Percentiles rank a stretch among this genome's conserved stretches.
These are phyloP conservation scores for Pachydiplax longipennis DNA, from an alignment of 2,888 invertebrate genomes.

Conservation along the genomic window DNA sequence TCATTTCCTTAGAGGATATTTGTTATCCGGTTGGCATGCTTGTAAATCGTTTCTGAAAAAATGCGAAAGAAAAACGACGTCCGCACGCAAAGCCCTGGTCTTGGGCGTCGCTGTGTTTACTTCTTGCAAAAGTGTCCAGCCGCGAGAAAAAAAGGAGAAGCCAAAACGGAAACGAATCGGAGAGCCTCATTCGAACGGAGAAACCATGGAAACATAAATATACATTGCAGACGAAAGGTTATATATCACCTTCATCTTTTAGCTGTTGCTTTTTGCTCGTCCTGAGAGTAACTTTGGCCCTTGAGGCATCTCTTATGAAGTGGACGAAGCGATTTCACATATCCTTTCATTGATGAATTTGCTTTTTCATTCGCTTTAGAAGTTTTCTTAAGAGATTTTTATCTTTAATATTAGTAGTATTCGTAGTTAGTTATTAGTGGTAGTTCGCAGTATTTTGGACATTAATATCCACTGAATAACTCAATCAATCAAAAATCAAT, in stretches of 20 bases:
- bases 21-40: neutral
- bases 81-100: neutral
- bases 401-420: too few relatives aligned
- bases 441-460: too few relatives aligned
- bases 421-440: too few relatives aligned
- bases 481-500: too few relatives aligned
- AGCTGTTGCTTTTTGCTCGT: neutral
- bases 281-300: neutral
- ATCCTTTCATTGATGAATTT: too few relatives aligned
- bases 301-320: neutral
- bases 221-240: neutral
- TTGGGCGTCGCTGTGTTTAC: neutral
- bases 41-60: neutral
- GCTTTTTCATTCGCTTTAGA: too few relatives aligned
- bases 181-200: neutral
- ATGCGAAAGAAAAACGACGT: neutral
- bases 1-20: neutral
- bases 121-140: neutral
- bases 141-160: neutral
- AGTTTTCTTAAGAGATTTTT: too few relatives aligned
- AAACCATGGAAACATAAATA: neutral
- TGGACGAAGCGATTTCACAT: neutral
- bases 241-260: neutral
- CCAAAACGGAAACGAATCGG: neutral
- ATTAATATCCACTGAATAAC: too few relatives aligned